Evolutionary conservation across 2,888 invertebrate species (phyloP).

Genomic region (Caenorhabditis sinica): DNA sequence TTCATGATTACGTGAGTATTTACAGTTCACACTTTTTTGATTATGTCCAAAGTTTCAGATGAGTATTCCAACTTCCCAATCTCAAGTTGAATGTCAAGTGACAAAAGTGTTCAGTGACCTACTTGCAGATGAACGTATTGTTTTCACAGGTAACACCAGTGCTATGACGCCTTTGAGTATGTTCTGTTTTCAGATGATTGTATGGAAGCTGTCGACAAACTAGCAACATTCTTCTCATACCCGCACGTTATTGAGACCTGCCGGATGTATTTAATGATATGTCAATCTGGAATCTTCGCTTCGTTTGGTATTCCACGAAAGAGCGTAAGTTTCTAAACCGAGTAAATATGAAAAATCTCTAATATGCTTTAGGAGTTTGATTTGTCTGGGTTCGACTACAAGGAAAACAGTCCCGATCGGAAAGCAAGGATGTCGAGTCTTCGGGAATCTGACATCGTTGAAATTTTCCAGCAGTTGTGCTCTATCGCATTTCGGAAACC

Average conservation of each 20-base stretch:
- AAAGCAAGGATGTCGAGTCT: constrained; percentile 1
- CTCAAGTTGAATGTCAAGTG: constrained; percentile 36
- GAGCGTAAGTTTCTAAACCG: no score
- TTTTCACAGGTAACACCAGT: constrained; percentile 5
- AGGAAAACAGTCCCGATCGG: not conserved
- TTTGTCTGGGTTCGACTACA: constrained; percentile 38
- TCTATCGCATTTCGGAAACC: constrained; percentile 20
- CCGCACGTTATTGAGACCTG: constrained; percentile 24
- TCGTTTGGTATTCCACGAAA: not conserved
- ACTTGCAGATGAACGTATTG: constrained; percentile 23
- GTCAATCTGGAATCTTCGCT: not conserved
- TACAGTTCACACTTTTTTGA: not conserved
- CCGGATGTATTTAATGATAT: constrained; percentile 16
- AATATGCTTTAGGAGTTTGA: constrained; percentile 33
- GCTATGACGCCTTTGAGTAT: not conserved
- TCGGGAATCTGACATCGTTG: constrained; percentile 33
- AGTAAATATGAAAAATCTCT: not conserved
- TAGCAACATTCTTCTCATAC: constrained; percentile 11
- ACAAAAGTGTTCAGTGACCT: constrained; percentile 31
- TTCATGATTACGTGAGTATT: not conserved
- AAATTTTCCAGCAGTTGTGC: constrained; percentile 43
- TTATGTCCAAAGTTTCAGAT: no score
- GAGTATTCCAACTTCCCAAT: not conserved
- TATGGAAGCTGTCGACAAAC: constrained; percentile 29
- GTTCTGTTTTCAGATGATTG: constrained; percentile 18